These are phyloP conservation scores for Scrobipalpa costella DNA, from an alignment of 2,888 invertebrate genomes.

Conservation along the genomic window DNA sequence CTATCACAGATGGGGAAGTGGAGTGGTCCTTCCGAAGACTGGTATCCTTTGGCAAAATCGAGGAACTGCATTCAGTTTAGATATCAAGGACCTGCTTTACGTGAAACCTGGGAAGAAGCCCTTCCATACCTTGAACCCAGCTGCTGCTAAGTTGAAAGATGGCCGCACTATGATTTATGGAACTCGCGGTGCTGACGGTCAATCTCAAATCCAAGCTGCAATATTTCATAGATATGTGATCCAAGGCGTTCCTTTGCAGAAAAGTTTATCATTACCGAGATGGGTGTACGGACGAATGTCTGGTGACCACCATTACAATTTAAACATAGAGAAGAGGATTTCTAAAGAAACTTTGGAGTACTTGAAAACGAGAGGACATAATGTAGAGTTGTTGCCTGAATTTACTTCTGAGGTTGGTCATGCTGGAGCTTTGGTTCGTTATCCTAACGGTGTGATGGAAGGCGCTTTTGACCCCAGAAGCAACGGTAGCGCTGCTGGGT, in stretches of 20 bases:
- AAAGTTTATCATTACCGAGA: conserved; percentile 57
- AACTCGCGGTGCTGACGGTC: conserved; percentile 70
- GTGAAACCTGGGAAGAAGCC: conserved; percentile 71
- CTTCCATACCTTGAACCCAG: conserved; percentile 66
- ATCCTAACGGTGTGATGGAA: conserved; percentile 61
- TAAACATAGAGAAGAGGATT: conserved; percentile 64
- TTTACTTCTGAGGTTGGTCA: conserved; percentile 58
- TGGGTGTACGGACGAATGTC: conserved; percentile 61
- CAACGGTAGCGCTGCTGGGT: conserved; percentile 68
- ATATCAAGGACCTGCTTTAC: conserved; percentile 51
- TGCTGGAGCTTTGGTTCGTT: conserved; percentile 65
- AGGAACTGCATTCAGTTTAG: conserved; percentile 57
- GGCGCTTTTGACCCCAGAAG: conserved; percentile 68
- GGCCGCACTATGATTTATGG: conserved; percentile 69
- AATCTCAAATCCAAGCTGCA: conserved; percentile 69
- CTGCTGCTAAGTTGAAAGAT: conserved; percentile 65
- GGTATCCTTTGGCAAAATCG: conserved; percentile 73
- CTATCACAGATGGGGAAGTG: conserved; percentile 64
- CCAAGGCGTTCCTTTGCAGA: conserved; percentile 58
- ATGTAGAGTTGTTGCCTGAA: conserved; percentile 48
- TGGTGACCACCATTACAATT: conserved; percentile 42
- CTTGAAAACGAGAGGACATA: conserved; percentile 59
- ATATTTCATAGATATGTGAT: conserved; percentile 71
- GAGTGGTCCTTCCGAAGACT: conserved; percentile 63
- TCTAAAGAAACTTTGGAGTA: conserved; percentile 52